Conservation (phyloP, 2,113 vertebrate species). For the Gracilinanus agilis region DNA sequence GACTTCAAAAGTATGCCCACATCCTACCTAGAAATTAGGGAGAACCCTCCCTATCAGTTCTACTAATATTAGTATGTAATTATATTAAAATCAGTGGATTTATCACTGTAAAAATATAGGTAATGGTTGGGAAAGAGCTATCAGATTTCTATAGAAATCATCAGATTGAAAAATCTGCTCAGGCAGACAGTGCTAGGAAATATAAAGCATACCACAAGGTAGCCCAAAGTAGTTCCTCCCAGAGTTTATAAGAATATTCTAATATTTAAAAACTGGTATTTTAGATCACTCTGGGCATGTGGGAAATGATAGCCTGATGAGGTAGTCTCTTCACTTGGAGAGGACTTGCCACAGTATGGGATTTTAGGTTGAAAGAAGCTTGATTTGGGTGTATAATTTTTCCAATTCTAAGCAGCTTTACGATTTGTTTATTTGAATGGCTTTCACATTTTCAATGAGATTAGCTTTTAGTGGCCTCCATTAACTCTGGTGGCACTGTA, state of each 20-base stretch:
- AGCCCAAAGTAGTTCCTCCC: neutral
- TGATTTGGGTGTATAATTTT: neutral
- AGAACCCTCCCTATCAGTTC: neutral
- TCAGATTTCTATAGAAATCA: neutral
- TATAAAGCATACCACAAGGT: neutral
- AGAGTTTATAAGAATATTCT: constrained; percentile 3
- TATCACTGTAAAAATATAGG: neutral
- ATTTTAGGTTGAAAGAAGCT: neutral
- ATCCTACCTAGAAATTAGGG: neutral
- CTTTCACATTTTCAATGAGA: neutral
- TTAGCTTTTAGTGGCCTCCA: neutral
- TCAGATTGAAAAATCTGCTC: constrained; percentile 18
- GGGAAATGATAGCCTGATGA: neutral
- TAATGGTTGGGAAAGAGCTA: neutral
- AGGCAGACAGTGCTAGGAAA: constrained; percentile 4
- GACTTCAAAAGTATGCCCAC: neutral
- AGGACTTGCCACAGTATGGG: neutral
- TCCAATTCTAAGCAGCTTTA: neutral
- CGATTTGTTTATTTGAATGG: neutral
- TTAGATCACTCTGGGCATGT: constrained; percentile 19
- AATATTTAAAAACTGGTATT: neutral
- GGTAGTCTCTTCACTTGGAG: neutral
- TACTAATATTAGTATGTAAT: constrained; percentile 13
- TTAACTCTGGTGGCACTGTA: neutral
- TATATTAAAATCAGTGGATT: constrained; percentile 32